Evolutionary conservation across 2,888 invertebrate genomes (phyloP).

Genomic region (Laspeyria flexula): DNA sequence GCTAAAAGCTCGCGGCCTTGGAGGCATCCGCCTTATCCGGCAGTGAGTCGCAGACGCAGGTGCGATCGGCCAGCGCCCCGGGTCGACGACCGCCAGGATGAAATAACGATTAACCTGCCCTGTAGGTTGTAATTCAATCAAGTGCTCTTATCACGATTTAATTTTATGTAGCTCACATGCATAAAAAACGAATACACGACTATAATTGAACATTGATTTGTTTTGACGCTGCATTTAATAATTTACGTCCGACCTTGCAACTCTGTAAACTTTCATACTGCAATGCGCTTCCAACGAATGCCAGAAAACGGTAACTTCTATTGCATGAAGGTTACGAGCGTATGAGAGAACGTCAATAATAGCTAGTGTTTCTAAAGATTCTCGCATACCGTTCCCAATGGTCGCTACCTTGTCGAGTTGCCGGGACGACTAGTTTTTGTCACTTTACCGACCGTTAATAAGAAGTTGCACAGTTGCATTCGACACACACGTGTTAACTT

Average conservation of each 20-base stretch:
- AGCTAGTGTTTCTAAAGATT: slow-evolving; percentile 48
- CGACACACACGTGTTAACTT: slow-evolving; percentile 34
- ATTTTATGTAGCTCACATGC: not conserved
- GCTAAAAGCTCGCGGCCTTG: slow-evolving; percentile 66
- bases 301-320: slow-evolving; percentile 28
- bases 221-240: not conserved
- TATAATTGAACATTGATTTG: slow-evolving; percentile 1
- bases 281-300: slow-evolving; percentile 25
- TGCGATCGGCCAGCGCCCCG: slow-evolving; percentile 62
- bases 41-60: slow-evolving; percentile 66
- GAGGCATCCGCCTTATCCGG: slow-evolving; percentile 63
- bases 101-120: slow-evolving; percentile 54
- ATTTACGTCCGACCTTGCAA: slow-evolving; percentile 3
- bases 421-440: slow-evolving; percentile 56
- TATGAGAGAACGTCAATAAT: slow-evolving; percentile 28
- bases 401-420: slow-evolving; percentile 46
- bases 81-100: slow-evolving; percentile 67
- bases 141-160: slow-evolving; percentile 18
- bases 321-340: slow-evolving; percentile 30
- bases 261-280: slow-evolving; percentile 21
- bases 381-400: slow-evolving; percentile 46
- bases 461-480: slow-evolving; percentile 49
- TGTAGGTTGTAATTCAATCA: slow-evolving; percentile 44
- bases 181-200: not conserved
- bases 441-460: slow-evolving; percentile 48